Percentiles rank a stretch among this genome's conserved stretches.
Evolutionary conservation across 2,797 vertebrate genomes (phyloP).

Genomic region (Taeniopygia guttata): DNA sequence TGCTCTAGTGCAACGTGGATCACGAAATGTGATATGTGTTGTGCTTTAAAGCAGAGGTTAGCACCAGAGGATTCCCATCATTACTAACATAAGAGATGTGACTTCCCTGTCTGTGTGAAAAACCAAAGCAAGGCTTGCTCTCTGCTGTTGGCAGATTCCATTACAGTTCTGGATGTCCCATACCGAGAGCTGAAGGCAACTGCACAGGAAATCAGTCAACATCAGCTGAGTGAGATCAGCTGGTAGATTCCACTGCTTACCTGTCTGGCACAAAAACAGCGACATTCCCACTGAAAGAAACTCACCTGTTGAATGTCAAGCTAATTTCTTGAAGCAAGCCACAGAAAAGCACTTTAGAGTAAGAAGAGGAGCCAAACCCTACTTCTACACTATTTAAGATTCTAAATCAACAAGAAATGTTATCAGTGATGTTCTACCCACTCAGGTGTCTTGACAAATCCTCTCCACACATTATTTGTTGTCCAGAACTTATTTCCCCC

Average conservation of each 20-base stretch:
- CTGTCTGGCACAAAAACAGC: background rate
- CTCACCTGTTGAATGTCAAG: background rate
- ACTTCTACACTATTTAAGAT: background rate
- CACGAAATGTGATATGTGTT: background rate
- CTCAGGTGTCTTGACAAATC: background rate
- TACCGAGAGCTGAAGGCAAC: background rate
- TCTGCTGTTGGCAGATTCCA: background rate
- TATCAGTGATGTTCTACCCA: background rate
- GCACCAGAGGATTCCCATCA: background rate
- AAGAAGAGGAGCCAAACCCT: background rate
- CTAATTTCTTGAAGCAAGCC: background rate
- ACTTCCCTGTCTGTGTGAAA: background rate
- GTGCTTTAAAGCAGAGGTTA: background rate
- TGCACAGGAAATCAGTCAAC: background rate
- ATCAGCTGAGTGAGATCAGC: background rate
- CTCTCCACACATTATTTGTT: background rate
- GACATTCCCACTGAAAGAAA: background rate
- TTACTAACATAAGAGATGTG: background rate
- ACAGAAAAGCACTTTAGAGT: background rate
- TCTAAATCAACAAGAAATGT: background rate
- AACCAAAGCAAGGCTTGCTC: background rate
- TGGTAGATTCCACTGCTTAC: background rate
- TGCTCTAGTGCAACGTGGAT: background rate
- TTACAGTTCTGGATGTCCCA: background rate
- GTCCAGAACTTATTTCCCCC: background rate